A percentile compares a stretch with the other conserved stretches of the same genome.
phyloP scores from a whole-genome alignment of 2,113 vertebrate species.

The Sceloporus tristichus region DNA sequence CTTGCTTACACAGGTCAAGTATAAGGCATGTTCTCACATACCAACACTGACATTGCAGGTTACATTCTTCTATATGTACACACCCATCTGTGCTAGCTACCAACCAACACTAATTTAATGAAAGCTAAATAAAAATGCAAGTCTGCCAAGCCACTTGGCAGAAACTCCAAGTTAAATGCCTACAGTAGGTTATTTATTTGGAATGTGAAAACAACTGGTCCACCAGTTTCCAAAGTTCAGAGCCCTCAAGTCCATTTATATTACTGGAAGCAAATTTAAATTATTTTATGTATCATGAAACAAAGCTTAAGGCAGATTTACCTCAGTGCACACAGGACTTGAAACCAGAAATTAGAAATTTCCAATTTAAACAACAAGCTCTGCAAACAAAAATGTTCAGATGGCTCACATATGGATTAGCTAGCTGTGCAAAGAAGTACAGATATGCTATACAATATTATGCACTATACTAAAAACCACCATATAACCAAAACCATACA shows the following conservation, averaged over 20 bases:
- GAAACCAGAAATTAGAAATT: neutral
- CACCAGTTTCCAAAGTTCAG: neutral
- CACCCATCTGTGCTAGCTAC: constrained; percentile 30
- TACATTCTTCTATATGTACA: constrained; percentile 52
- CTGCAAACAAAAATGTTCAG: neutral
- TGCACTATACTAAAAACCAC: neutral
- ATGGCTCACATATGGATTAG: neutral
- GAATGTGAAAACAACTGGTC: fast-evolving
- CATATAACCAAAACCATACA: neutral
- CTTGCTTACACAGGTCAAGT: constrained; percentile 44
- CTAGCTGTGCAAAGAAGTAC: neutral
- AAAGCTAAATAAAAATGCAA: neutral
- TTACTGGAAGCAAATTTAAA: neutral
- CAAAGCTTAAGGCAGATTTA: neutral
- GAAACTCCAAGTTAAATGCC: constrained; percentile 25
- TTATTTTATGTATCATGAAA: constrained; percentile 13
- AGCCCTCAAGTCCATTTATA: neutral
- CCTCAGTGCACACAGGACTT: neutral
- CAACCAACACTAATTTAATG: constrained; percentile 17
- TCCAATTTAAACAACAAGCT: neutral
- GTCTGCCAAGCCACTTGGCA: constrained; percentile 11
- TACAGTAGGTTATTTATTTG: constrained; percentile 10
- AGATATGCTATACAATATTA: neutral
- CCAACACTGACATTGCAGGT: neutral
- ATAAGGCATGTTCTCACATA: constrained; percentile 39